phyloP scores from a whole-genome alignment of 2,888 invertebrate species.

The Agrochola macilenta region DNA sequence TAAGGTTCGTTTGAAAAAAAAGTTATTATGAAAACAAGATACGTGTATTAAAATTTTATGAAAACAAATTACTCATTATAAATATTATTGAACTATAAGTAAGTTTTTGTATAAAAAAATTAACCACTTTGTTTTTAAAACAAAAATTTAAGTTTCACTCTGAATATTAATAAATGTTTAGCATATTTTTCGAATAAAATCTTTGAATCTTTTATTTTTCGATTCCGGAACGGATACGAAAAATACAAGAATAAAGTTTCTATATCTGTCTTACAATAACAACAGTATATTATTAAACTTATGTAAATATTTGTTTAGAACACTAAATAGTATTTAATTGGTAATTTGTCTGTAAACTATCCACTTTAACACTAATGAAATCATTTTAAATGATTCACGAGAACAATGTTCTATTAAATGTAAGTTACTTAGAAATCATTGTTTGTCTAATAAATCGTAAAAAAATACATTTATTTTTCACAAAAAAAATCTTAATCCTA shows the following conservation, averaged over 20 bases:
- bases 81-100: not conserved
- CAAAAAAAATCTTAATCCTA: not conserved
- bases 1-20: not conserved
- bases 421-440: not conserved
- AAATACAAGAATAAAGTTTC: constrained; percentile 19
- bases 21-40: no score
- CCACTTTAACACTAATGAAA: constrained; percentile 56
- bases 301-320: constrained; percentile 57
- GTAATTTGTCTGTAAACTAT: constrained; percentile 58
- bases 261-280: constrained; percentile 60
- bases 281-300: constrained; percentile 59
- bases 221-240: no score
- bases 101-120: not conserved
- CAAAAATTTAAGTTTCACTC: constrained; percentile 66
- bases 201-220: no score
- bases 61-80: not conserved
- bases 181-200: constrained; percentile 57
- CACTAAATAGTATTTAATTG: constrained; percentile 65
- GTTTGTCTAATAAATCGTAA: not conserved
- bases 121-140: not conserved
- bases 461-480: not conserved
- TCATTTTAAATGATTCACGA: constrained; percentile 60
- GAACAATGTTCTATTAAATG: constrained; percentile 41
- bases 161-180: constrained; percentile 66
- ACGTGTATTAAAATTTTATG: not conserved